A percentile compares a stretch with the other conserved stretches of the same genome.
Conservation (phyloP, 2,888 invertebrate species). For the Rotaria sp. region DNA sequence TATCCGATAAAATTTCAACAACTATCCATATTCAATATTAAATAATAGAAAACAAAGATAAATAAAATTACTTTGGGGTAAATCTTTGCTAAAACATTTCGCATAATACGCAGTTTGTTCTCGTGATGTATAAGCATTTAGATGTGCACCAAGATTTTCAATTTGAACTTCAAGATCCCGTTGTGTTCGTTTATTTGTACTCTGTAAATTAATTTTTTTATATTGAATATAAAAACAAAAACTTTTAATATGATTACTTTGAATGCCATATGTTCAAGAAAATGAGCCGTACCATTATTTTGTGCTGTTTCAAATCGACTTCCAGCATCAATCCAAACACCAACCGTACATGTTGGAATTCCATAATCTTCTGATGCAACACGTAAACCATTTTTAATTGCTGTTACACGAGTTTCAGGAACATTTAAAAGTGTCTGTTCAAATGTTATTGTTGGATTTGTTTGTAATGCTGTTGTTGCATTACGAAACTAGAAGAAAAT, state of each 20-base stretch:
- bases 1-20: conserved; percentile 90
- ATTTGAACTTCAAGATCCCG: conserved; percentile 90
- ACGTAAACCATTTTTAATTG: conserved; percentile 74
- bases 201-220: conserved; percentile 59
- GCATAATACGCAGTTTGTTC: conserved; percentile 99
- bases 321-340: conserved; percentile 95
- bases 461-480: conserved; percentile 3
- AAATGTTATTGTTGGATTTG: conserved; percentile 32
- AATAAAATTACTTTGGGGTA: conserved; percentile 61
- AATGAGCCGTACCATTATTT: conserved; percentile 97
- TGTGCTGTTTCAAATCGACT: conserved; percentile 83
- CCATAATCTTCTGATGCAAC: conserved; percentile 94
- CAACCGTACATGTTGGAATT: conserved; percentile 79
- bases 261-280: conserved; percentile 99
- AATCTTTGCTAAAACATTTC: conserved; percentile 86
- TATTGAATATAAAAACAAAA: too few species aligned
- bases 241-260: conserved; percentile 58
- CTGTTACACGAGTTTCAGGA: conserved; percentile 68
- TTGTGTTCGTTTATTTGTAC: conserved; percentile 85
- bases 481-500: neutral
- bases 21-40: conserved; percentile 57
- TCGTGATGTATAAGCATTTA: conserved; percentile 96
- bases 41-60: neutral
- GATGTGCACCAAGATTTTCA: conserved; percentile 95
- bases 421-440: conserved; percentile 32